phyloP scores from a whole-genome alignment of 2,888 invertebrate species.

The Saturnia pavonia region DNA sequence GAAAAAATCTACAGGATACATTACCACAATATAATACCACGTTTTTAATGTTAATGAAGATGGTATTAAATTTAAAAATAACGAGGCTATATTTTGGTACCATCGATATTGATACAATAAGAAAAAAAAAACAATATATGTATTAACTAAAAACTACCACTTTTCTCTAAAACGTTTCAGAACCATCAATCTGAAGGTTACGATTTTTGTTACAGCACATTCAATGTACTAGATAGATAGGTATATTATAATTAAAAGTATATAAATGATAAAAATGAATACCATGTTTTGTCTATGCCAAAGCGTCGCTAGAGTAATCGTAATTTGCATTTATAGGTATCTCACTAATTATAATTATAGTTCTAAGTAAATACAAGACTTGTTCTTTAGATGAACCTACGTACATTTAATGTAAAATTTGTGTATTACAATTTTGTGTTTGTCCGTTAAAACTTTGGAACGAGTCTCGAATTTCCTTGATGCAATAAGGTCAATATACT shows the following conservation, averaged over 20 bases:
- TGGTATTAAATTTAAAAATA: neutral
- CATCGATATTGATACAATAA: neutral
- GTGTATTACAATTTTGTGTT: slow-evolving; percentile 60
- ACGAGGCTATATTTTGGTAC: neutral
- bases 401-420: slow-evolving; percentile 42
- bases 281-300: slow-evolving; percentile 82
- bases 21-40: neutral
- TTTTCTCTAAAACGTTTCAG: neutral
- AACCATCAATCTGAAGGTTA: neutral
- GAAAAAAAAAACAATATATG: neutral
- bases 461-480: slow-evolving; percentile 65
- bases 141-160: neutral
- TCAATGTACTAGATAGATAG: neutral
- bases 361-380: slow-evolving; percentile 77
- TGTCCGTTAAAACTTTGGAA: slow-evolving; percentile 54
- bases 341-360: slow-evolving; percentile 76
- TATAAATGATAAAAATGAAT: slow-evolving; percentile 40
- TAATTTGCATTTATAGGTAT: slow-evolving; percentile 81
- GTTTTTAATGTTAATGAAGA: neutral
- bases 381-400: slow-evolving; percentile 71
- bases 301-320: slow-evolving; percentile 81
- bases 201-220: neutral
- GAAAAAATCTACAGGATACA: neutral
- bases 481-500: slow-evolving; percentile 35
- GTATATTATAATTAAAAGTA: slow-evolving; percentile 3